Conservation (phyloP, 2,888 invertebrate genomes). For the Oxycera nigricornis region DNA sequence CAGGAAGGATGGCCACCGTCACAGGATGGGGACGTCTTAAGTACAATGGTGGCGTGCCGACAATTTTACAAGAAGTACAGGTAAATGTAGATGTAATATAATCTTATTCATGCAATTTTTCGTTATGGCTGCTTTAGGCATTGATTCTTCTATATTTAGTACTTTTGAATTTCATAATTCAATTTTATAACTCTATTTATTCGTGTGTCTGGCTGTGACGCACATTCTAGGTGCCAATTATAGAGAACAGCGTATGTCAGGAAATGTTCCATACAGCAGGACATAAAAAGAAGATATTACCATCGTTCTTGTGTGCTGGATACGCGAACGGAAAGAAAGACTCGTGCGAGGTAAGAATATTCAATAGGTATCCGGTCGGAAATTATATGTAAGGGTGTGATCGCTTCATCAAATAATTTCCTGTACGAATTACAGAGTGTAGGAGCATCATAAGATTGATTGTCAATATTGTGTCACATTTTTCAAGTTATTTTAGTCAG, state of each 20-base stretch:
- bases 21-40: slow-evolving; percentile 93
- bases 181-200: background rate
- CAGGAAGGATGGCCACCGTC: slow-evolving; percentile 85
- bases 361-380: too few relatives aligned
- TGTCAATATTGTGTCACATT: too few relatives aligned
- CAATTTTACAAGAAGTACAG: slow-evolving; percentile 87
- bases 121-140: background rate
- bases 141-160: background rate
- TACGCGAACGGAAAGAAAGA: slow-evolving; percentile 92
- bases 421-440: too few relatives aligned
- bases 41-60: slow-evolving; percentile 90
- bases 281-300: slow-evolving; percentile 84
- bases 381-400: too few relatives aligned
- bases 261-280: slow-evolving; percentile 93
- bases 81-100: slow-evolving; percentile 54
- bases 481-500: too few relatives aligned
- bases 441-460: too few relatives aligned
- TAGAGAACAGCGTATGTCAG: slow-evolving; percentile 90
- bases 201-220: background rate
- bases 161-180: background rate
- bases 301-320: slow-evolving; percentile 90
- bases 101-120: background rate
- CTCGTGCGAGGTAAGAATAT: slow-evolving; percentile 80
- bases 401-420: too few relatives aligned
- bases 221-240: slow-evolving; percentile 76